Evolutionary conservation across 1,140 invertebrate species (phyloP), one percentile per base, ranked within the genome.

Genomic region (Atopsyche davidsoni): DNA sequence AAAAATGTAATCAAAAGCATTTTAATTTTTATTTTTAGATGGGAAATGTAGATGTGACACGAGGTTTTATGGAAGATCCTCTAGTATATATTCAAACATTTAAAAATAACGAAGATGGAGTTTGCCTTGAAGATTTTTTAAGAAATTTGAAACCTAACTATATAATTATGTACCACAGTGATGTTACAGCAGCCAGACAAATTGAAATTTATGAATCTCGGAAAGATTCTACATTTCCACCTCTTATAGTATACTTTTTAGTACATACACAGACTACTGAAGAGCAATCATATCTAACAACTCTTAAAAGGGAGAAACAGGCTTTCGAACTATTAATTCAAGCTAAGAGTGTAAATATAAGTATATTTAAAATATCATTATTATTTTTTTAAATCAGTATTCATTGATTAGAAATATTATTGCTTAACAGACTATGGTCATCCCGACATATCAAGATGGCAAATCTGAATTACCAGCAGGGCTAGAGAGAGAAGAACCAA

Each of bases 211-310:
- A 72, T 55, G 81, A 92, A 77, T 80, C 89, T 23, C 85, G 82
- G 58, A 82, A 86, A 59, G 67, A 80, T 60, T 73, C 79, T 3
- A 73, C 75, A 0, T 68, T 67, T 39, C 63, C 74, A 3, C 65
- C 72, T 4, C 64, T 91, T 1, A 81, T 80, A 60, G 81, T 96
- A n/a, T 96, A 89, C 67, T 93, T 96, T 60, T 64, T 96, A 17
- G 81, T 95, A 38, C 92, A 95, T 64, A 82, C 83, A 9, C 86
- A 85, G 18, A 96, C 93, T 14, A 87, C 92, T 0, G 96, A 98
- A 73, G 95, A 98, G 68, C 95, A 98, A 75, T 81, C 87, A 2
- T 98, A 96, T 69, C 72, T 98, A 11, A 96, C 92, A 1, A 81
- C 86, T 3, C 73, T 98, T 35, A 76, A 89, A 49, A 79, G 85